Base-by-base conservation (phyloP, 2,888 invertebrate species). In the Eilema depressum region DNA sequence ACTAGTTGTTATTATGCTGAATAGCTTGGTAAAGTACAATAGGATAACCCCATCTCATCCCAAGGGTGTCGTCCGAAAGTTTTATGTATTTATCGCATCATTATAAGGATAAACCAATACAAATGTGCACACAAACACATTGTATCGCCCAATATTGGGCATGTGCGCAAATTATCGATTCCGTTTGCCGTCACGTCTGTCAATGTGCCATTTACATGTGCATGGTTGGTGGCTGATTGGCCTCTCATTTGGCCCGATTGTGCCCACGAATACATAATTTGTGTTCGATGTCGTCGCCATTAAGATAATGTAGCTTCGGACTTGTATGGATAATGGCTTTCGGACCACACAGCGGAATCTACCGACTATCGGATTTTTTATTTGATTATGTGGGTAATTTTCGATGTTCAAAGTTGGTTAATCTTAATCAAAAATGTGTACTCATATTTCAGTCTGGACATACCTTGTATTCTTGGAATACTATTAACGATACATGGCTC, bases 161-260 rank as follows among this genome's bases (percentile, higher is more conserved):
- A 75, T 79, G 82, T 80, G 84, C 80, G 81, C 83, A 86, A 87
- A 91, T 88, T 87, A 90, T 90, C 86, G 89, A 91, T 91, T 88
- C 85, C 80, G 86, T 89, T 89, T 89, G 88, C 79, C 88, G 86
- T 89, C 89, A 89, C 89, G 90, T 88, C 85, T 86, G 89, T 89
- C 89, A 90, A 82, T 83, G 88, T 85, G 86, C 85, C 89, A 88
- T 86, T 91, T 86, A 86, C 88, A 84, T 78, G 83, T 80, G 83
- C 88, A 83, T 83, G 85, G 86, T 77, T 86, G 88, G 83, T 81
- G 85, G 86, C 90, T 92, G 94, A 94, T 94, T 93, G 94, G 91
- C 90, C 92, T 89, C 93, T 94, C 94, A 93, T 95, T 95, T 94
- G 91, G 88, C 80, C 81, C 92, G 91, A 92, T 93, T 94, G 93